phyloP scores from a whole-genome alignment of 2,888 invertebrate species.

The Drosophila anceps region DNA sequence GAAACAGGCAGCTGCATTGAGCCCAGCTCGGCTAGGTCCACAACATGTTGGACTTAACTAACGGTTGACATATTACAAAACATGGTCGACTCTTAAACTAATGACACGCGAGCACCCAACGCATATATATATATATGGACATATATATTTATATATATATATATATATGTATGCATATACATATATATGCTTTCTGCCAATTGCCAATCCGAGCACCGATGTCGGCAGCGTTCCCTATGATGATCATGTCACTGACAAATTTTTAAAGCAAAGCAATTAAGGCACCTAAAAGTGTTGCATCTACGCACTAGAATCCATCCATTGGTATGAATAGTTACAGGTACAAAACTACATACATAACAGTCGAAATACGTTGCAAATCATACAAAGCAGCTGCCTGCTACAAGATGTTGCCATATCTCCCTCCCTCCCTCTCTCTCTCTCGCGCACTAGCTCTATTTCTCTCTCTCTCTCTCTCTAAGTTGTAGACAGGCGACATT shows the following conservation, averaged over 20 bases:
- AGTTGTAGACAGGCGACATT: slow-evolving; percentile 41
- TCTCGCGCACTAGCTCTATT: background rate
- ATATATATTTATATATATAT: too few species aligned
- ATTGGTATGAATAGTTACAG: slow-evolving; percentile 28
- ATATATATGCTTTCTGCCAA: slow-evolving; percentile 1
- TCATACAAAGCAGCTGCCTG: slow-evolving; percentile 17
- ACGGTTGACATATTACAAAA: slow-evolving; percentile 25
- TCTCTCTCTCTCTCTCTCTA: slow-evolving; percentile 1
- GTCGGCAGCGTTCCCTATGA: slow-evolving; percentile 35
- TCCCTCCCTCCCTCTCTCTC: background rate
- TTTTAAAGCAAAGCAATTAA: slow-evolving; percentile 67
- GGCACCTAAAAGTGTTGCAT: slow-evolving; percentile 59
- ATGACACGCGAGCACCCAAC: slow-evolving; percentile 48
- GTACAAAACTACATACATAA: slow-evolving; percentile 27
- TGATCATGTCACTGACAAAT: slow-evolving; percentile 36
- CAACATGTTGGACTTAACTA: slow-evolving; percentile 1
- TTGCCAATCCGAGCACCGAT: slow-evolving; percentile 11
- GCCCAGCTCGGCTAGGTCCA: slow-evolving; percentile 4
- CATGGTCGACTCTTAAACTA: slow-evolving; percentile 36
- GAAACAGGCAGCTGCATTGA: slow-evolving; percentile 23
- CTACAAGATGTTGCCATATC: background rate
- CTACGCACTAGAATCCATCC: slow-evolving; percentile 27
- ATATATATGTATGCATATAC: too few species aligned
- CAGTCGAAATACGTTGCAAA: slow-evolving; percentile 20
- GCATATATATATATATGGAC: background rate